These are phyloP conservation scores for Diabrotica virgifera DNA, from an alignment of 1,140 invertebrate species.

Conservation along the genomic window DNA sequence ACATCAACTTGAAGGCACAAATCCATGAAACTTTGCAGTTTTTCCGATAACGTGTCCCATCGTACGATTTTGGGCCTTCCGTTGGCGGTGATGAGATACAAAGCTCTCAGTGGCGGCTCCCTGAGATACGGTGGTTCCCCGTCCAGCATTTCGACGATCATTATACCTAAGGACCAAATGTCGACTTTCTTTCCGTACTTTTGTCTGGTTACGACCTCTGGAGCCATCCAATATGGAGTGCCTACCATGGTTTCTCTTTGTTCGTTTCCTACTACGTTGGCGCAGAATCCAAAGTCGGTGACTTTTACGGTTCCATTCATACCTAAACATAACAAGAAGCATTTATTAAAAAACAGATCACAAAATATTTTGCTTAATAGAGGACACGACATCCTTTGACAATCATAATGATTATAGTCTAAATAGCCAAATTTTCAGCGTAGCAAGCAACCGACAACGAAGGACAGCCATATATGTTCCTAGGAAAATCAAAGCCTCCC, in stretches of 20 bases:
- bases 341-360: neutral
- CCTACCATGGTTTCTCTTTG: constrained; percentile 96
- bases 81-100: constrained; percentile 94
- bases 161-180: constrained; percentile 94
- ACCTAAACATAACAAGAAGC: constrained; percentile 50
- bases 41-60: constrained; percentile 75
- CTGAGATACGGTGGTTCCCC: constrained; percentile 95
- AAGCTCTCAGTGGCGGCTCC: constrained; percentile 88
- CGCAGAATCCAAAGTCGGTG: constrained; percentile 97
- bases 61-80: constrained; percentile 88
- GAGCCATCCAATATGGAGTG: constrained; percentile 87
- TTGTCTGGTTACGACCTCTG: constrained; percentile 84
- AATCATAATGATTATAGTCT: too few species aligned
- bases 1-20: constrained; percentile 91
- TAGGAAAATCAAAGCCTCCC: too few species aligned
- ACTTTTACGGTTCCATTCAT: constrained; percentile 97
- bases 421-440: too few species aligned
- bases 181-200: constrained; percentile 90
- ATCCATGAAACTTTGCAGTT: constrained; percentile 82
- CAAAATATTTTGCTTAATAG: neutral
- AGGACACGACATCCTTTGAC: too few species aligned
- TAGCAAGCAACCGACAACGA: too few species aligned
- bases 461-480: too few species aligned
- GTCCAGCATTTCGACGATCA: constrained; percentile 99
- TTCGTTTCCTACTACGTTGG: constrained; percentile 86